These are phyloP conservation scores for Euglossa dilemma DNA, from an alignment of 1,140 invertebrate genomes.

Conservation along the genomic window DNA sequence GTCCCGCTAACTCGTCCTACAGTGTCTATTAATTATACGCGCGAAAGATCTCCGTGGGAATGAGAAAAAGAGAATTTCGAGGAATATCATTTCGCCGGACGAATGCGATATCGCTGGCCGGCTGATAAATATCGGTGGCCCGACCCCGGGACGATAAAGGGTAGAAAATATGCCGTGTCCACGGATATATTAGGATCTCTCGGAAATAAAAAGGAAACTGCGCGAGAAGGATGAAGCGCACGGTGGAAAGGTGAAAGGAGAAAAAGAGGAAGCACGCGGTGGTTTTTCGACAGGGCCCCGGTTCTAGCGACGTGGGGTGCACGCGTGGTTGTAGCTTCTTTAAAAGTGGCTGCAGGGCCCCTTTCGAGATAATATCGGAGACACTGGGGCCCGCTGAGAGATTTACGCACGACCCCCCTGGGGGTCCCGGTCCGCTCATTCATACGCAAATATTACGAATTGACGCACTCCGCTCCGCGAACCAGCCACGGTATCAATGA, in stretches of 20 bases:
- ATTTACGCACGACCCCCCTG: constrained; percentile 68
- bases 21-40: constrained; percentile 61
- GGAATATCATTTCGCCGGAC: constrained; percentile 42
- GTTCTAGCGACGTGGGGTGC: constrained; percentile 51
- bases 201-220: constrained; percentile 59
- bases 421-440: constrained; percentile 66
- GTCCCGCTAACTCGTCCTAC: background rate
- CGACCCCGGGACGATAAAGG: constrained; percentile 62
- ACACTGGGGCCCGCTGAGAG: constrained; percentile 72
- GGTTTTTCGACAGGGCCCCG: constrained; percentile 55
- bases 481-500: constrained; percentile 61
- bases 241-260: constrained; percentile 35
- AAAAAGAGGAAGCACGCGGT: constrained; percentile 34
- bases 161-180: constrained; percentile 62
- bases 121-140: constrained; percentile 61
- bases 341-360: constrained; percentile 57
- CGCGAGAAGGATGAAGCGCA: constrained; percentile 14
- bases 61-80: constrained; percentile 60
- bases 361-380: constrained; percentile 70
- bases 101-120: constrained; percentile 55
- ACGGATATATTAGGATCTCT: constrained; percentile 65
- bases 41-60: constrained; percentile 56
- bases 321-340: constrained; percentile 61
- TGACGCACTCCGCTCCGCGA: constrained; percentile 53
- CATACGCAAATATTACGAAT: constrained; percentile 76